Conservation (phyloP, 2,888 invertebrate species). For the Eudemis profundana region DNA sequence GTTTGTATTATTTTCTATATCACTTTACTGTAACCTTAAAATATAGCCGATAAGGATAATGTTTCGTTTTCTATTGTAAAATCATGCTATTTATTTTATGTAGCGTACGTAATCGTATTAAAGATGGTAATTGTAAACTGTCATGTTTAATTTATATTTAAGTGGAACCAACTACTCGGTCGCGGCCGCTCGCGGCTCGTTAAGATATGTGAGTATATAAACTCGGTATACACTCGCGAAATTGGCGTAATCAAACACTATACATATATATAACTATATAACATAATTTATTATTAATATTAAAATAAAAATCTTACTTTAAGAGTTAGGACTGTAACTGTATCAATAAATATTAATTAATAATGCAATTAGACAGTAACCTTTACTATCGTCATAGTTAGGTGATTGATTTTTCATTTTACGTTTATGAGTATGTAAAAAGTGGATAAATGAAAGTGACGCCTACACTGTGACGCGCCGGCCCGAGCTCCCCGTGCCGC, state of each 20-base stretch:
- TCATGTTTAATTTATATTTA: slow-evolving; percentile 76
- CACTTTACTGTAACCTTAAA: slow-evolving; percentile 79
- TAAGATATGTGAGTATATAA: slow-evolving; percentile 85
- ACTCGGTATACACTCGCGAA: slow-evolving; percentile 81
- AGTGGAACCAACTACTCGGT: slow-evolving; percentile 62
- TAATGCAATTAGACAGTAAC: slow-evolving; percentile 84
- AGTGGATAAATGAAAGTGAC: slow-evolving; percentile 79
- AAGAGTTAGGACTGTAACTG: slow-evolving; percentile 84
- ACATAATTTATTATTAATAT: slow-evolving; percentile 85
- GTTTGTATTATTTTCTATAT: slow-evolving; percentile 81
- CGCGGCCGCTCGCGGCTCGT: slow-evolving; percentile 47
- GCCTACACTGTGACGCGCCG: slow-evolving; percentile 80
- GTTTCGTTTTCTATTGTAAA: slow-evolving; percentile 76
- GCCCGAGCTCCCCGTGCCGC: slow-evolving; percentile 50
- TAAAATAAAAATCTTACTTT: slow-evolving; percentile 83
- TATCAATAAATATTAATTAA: slow-evolving; percentile 85
- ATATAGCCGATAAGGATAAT: slow-evolving; percentile 78
- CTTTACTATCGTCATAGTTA: slow-evolving; percentile 85
- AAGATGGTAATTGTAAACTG: slow-evolving; percentile 70
- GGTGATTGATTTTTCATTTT: slow-evolving; percentile 81
- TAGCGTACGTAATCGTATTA: slow-evolving; percentile 73
- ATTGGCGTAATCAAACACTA: slow-evolving; percentile 80
- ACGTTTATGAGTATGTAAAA: slow-evolving; percentile 82
- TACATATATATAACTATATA: slow-evolving; percentile 83
- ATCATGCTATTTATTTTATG: slow-evolving; percentile 79